A percentile compares a stretch with the other conserved stretches of the same genome.
Evolutionary conservation across 1,140 invertebrate genomes (phyloP).

Genomic region (Trialeurodes vaporariorum): DNA sequence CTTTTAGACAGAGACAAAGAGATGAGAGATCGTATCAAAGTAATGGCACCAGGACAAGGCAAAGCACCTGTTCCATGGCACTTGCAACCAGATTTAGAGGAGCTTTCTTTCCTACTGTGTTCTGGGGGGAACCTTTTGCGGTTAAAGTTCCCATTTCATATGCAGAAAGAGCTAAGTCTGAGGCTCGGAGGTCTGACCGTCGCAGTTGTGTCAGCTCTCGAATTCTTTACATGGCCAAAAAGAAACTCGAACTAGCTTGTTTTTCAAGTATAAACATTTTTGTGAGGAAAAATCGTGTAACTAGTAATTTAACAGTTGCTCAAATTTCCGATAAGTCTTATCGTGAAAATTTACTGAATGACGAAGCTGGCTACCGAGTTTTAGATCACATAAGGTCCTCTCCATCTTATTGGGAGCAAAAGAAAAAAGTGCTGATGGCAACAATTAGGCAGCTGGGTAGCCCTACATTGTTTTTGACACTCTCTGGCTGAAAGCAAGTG

Average conservation of each 20-base stretch:
- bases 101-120: constrained; percentile 33
- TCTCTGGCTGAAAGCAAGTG: constrained; percentile 21
- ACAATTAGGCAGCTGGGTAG: constrained; percentile 29
- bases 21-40: too few species aligned
- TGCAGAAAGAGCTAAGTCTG: constrained; percentile 24
- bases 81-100: constrained; percentile 29
- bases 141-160: constrained; percentile 21
- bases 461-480: constrained; percentile 26
- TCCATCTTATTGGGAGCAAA: too few species aligned
- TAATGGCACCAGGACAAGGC: constrained; percentile 28
- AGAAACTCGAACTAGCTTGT: constrained; percentile 26
- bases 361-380: constrained; percentile 20
- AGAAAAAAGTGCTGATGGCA: constrained; percentile 34
- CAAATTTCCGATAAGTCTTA: constrained; percentile 20
- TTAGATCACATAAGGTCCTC: too few species aligned
- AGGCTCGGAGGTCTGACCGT: constrained; percentile 22
- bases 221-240: too few species aligned
- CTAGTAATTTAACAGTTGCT: constrained; percentile 18
- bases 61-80: constrained; percentile 22
- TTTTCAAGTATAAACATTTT: constrained; percentile 21
- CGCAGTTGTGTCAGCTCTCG: constrained; percentile 20
- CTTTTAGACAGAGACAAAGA: too few species aligned
- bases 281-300: constrained; percentile 22
- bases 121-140: constrained; percentile 29
- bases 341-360: constrained; percentile 20